These are phyloP conservation scores for Phenganax marumi DNA, from an alignment of 92 coral and sea anemone species.

Conservation along the genomic window DNA sequence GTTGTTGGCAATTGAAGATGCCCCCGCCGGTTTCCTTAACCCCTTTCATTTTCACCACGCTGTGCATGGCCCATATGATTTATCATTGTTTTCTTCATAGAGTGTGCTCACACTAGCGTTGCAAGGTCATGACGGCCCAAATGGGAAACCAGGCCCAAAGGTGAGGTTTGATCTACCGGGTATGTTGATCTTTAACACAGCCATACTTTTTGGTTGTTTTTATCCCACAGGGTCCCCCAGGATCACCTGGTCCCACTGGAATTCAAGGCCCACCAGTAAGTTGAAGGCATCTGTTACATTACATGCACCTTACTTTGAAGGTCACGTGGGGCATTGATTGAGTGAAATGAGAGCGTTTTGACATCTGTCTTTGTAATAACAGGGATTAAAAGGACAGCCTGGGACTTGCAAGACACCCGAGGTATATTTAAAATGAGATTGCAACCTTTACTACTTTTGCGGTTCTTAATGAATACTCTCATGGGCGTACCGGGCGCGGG, in stretches of 20 bases:
- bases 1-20: too few species aligned
- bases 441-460: not conserved
- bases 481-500: too few species aligned
- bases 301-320: not conserved
- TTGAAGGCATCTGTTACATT: not conserved
- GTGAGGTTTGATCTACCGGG: constrained; percentile 23
- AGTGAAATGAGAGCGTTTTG: not conserved
- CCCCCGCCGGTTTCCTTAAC: too few species aligned
- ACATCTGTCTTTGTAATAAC: not conserved
- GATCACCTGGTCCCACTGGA: constrained; percentile 74
- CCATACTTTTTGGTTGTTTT: not conserved
- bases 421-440: constrained; percentile 40
- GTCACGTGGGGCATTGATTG: not conserved
- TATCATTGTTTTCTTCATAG: constrained; percentile 41
- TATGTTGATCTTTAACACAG: not conserved
- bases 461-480: too few species aligned
- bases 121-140: constrained; percentile 82
- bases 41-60: too few species aligned
- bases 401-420: constrained; percentile 79
- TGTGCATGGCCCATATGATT: too few species aligned
- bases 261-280: constrained; percentile 74
- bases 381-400: constrained; percentile 86
- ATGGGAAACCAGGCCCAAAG: constrained; percentile 77
- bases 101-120: constrained; percentile 85
- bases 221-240: constrained; percentile 72